Base-by-base conservation (phyloP, 2,888 invertebrate species). In the Platycheirus rosarum region DNA sequence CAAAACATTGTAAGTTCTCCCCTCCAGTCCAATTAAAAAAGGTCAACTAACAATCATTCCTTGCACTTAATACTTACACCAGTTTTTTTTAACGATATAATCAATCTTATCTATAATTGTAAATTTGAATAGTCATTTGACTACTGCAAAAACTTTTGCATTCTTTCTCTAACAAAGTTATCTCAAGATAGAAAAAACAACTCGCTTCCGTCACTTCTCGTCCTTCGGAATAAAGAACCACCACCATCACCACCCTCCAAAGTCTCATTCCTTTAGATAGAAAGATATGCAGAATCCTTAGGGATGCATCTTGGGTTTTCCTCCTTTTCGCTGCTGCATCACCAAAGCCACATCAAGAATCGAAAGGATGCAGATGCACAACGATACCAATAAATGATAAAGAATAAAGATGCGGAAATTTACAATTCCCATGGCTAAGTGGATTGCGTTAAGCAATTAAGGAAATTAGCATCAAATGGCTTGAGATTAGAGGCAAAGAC, bases 391-490 rank as follows among this genome's bases (percentile, higher is more conserved):
- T 76, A 80, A 79, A 80, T 70, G 80, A 75, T 75, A 79, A 75
- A 75, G 68, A 68, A 79, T 79, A 79, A 79, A 75, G 69, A 75
- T n/a, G n/a, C 75, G 75, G 46, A 79, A 75, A 74, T 79, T 79
- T 79, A 75, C 68, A 68, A 85, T 84, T 79, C 75, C 62, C 79
- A 57, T 51, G 66, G 71, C 73, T 80, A 85, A 80, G 73, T 79
- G 85, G 79, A 85, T 85, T 80, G 79, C 84, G 84, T 84, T 80
- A 73, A 80, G 71, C 78, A 79, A 84, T 84, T 85, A 85, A 73
- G 78, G 66, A 76, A 85, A 85, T 84, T 85, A 77, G 71, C 79
- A 78, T 78, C 68, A 74, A 84, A 84, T 78, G 74, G 77, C 71
- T 77, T 69, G 60, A 75, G 80, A 76, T 80, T 80, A 76, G 76